Evolutionary conservation across 2,113 vertebrate species (phyloP), one percentile per base, ranked within the genome.

Genomic region (Uria aalge): DNA sequence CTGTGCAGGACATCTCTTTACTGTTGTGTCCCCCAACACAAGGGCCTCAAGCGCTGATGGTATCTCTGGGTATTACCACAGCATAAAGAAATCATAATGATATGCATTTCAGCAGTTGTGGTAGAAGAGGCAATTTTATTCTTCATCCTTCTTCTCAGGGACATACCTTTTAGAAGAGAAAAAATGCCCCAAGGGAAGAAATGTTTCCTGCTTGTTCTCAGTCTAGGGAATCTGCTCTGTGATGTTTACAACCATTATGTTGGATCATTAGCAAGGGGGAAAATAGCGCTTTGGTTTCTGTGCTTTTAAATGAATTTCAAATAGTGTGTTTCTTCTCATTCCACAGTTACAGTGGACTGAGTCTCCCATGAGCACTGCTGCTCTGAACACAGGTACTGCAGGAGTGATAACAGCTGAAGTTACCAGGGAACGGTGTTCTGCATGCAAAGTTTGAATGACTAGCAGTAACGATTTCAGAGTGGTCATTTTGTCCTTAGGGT

Each of bases 171-270:
- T 57, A 94, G 91, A 76, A 85, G 68, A 85, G 84, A 93, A 95
- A 92, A 97, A 95, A 60, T 82, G 77, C 77, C 93, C 84, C 81
- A 90, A 82, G 81, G 93, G 87, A 76, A 94, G 89, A 94, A 95
- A 88, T 90, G 89, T 85, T 96, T 96, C 92, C 89, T 97, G 87
- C 85, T 92, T 87, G 32, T 94, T 95, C 83, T 79, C 81, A 86
- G 57, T 91, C 90, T 93, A 82, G 59, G 84, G 85, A 94, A 75
- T 94, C 80, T 96, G 48, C 71, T 81, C 66, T 95, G 68, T 67
- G 92, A 96, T 97, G 76, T 93, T 96, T 91, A 79, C 59, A 92
- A 76, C 63, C 92, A 66, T 81, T 93, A 78, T 3, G 45, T 27
- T 73, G 55, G 71, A 77, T 95, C 45, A 62, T 96, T 94, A 95